Evolutionary conservation across 2,797 vertebrate genomes (phyloP), one percentile per base, ranked within the genome.

Genomic region (Aulostomus chinensis): DNA sequence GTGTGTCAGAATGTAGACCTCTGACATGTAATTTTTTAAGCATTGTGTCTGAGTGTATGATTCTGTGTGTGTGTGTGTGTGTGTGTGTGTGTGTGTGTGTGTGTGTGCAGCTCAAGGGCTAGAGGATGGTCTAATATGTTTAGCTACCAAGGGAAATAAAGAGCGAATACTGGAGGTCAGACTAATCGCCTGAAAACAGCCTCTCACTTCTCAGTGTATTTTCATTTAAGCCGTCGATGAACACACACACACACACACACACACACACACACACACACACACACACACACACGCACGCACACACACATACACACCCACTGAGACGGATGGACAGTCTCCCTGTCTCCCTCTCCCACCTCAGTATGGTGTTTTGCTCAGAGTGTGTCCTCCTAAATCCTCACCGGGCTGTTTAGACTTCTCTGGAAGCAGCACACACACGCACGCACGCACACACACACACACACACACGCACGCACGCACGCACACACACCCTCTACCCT

Each of bases 111-210:
- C 78, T 78, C 21, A 61, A 68, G 60, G 73, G 68, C 76, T 38
- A 11, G 55, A 61, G 61, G 63, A 74, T 63, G 64, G 40, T 72
- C 72, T 76, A 84, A 88, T 83, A 85, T 83, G 58, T 80, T 82
- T 66, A 32, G 55, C 51, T 68, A 76, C 63, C 81, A 38, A 59
- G 87, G 85, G 80, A 88, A 87, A 87, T 86, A 83, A 85, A 67
- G 35, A 74, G 42, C 68, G 73, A 81, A 81, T 76, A 68, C 68
- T 58, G 13, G 35, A 25, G 74, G 83, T 79, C 68, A 78, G 65
- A 70, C 51, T 83, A 83, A 86, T 83, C 57, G 46, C 72, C 58
- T 55, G 57, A 68, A 77, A 83, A 79, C 55, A 51, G 55, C 61
- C 69, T 58, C 52, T 78, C 41, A 67, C 38, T 49, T 50, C 46